Base-by-base conservation (phyloP, 2,888 invertebrate species). In the Lepidochitona cinerea region DNA sequence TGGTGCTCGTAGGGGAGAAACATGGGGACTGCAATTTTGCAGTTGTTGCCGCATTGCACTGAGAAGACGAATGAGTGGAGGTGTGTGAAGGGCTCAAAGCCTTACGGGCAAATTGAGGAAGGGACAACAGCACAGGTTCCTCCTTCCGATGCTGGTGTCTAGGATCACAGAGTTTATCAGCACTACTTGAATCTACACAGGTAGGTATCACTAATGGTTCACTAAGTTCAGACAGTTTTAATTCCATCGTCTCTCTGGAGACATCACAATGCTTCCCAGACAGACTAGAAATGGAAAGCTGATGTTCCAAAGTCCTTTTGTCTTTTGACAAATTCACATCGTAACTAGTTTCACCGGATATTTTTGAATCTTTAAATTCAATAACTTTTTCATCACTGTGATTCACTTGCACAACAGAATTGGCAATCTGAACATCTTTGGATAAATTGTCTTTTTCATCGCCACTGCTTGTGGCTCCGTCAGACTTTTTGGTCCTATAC, bases 21-120 rank as follows among this genome's bases (percentile, higher is more conserved):
- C 84, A 82, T 18, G 85, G 84, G 12, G 85, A 85, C 66, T 82
- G 80, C 29, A 70, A 32, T 41, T 65, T 65, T 3, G 75, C 59
- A 71, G 74, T 70, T 41, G 75, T 41, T 32, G 73, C 72, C 23
- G 74, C 53, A 59, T 49, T 52, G 36, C 68, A 37, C 52, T 67
- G 67, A 7, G 79, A 77, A 70, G 81, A 81, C 74, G 77, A 73
- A 75, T 74, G 59, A 76, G 32, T 14, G 32, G 59, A 23, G n/a
- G 66, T 9, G 23, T 18, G 72, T 14, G 72, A 72, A 29, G 72
- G 23, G 14, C 54, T 67, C 49, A 68, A 35, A 41, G 73, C 68
- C 37, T 73, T 72, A n/a, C 68, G 93, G 26, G 97, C 97, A 90
- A 97, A 97, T 91, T 95, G 94, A 53, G 97, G 97, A 84, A 97